Percentiles rank a stretch among this genome's conserved stretches.
phyloP scores from a whole-genome alignment of 1,140 invertebrate genomes.

The Temnothorax nylanderi region DNA sequence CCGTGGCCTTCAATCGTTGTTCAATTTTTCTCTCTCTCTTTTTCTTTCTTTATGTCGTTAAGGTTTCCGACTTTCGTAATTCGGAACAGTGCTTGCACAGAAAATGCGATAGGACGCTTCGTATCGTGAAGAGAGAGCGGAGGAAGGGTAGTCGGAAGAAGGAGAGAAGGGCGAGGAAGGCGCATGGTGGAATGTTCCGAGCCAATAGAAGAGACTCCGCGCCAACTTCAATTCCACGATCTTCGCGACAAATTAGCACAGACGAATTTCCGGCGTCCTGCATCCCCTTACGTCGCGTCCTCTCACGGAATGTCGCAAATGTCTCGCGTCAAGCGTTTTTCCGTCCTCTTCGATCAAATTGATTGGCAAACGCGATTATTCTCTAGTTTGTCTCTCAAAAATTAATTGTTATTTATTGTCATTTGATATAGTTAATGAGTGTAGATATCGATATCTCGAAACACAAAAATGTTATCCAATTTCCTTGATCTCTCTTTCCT shows the following conservation, averaged over 20 bases:
- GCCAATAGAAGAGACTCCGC: constrained; percentile 80
- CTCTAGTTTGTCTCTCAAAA: not conserved
- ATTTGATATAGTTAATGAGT: not conserved
- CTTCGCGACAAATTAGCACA: constrained; percentile 81
- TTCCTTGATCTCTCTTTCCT: not conserved
- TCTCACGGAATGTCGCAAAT: constrained; percentile 45
- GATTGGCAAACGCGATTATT: constrained; percentile 59
- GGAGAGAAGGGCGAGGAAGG: constrained; percentile 55
- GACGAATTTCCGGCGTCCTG: constrained; percentile 79
- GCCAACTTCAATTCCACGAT: constrained; percentile 81
- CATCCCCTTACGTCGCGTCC: constrained; percentile 42
- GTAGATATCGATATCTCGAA: not conserved
- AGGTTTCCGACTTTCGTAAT: constrained; percentile 72
- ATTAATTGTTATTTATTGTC: not conserved
- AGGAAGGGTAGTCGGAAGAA: not conserved
- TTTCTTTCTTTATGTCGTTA: constrained; percentile 40
- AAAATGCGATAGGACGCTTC: constrained; percentile 71
- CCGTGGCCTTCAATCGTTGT: not conserved
- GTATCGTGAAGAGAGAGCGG: constrained; percentile 32
- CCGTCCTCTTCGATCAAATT: constrained; percentile 41
- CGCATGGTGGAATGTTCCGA: constrained; percentile 72
- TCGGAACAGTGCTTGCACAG: constrained; percentile 66
- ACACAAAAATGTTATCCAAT: not conserved
- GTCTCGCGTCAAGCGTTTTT: constrained; percentile 46
- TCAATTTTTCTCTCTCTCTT: not conserved